Conservation (phyloP, 2,113 vertebrate genomes). For the Nothocercus julius region DNA sequence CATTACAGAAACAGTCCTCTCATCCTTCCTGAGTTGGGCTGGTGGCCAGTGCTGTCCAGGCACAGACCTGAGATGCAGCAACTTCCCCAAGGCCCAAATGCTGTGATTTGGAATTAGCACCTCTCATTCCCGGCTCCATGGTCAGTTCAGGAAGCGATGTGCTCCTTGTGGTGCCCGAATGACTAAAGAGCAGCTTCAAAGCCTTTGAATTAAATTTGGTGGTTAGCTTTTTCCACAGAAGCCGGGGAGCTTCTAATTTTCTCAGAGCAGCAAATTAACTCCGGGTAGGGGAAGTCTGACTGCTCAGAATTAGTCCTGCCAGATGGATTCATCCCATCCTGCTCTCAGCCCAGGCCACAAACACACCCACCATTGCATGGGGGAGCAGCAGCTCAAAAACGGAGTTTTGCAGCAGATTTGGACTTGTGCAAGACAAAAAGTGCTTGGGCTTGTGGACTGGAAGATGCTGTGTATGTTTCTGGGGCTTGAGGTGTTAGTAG, state of each 20-base stretch:
- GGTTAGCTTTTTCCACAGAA: constrained; percentile 23
- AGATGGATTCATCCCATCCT: background rate
- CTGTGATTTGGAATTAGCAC: background rate
- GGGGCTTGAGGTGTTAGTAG: background rate
- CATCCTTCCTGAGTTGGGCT: background rate
- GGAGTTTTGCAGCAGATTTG: background rate
- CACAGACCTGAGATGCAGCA: rapidly evolving
- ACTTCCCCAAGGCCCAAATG: constrained; percentile 9
- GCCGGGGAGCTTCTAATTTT: constrained; percentile 38
- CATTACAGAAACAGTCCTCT: background rate
- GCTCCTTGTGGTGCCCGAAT: constrained; percentile 48
- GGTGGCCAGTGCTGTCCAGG: rapidly evolving
- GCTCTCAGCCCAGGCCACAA: background rate
- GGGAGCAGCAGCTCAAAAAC: background rate
- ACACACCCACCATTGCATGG: background rate
- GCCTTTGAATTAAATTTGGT: constrained; percentile 26
- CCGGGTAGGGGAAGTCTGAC: background rate
- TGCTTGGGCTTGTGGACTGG: background rate
- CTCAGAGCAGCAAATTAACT: constrained; percentile 31
- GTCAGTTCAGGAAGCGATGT: background rate
- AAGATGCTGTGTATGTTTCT: background rate
- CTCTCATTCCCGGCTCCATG: constrained; percentile 12
- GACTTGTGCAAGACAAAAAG: background rate
- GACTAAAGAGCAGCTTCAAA: constrained; percentile 70
- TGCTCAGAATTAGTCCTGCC: background rate